A percentile compares a stretch with the other conserved stretches of the same genome.
Evolutionary conservation across 92 coral and sea anemone species (phyloP).

Genomic region (Micromussa lordhowensis): DNA sequence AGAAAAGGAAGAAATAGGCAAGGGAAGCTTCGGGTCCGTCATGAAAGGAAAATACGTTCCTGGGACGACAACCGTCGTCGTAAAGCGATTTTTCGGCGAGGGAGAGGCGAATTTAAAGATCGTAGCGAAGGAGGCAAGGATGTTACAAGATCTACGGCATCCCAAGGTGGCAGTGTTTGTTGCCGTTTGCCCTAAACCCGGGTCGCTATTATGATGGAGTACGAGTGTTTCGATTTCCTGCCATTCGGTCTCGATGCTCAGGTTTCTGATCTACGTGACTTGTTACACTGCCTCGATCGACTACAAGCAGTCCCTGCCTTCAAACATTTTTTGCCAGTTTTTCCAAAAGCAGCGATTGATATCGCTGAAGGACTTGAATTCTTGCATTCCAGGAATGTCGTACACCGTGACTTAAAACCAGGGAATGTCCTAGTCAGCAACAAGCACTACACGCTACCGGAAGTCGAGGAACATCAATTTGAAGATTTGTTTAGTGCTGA

Average conservation of each 20-base stretch:
- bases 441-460: conserved; percentile 37
- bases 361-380: conserved; percentile 44
- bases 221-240: no score
- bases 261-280: no score
- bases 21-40: conserved; percentile 34
- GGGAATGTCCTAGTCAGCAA: conserved; percentile 56
- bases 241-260: no score
- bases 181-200: no score
- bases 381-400: neutral
- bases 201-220: no score
- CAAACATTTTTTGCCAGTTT: conserved; percentile 29
- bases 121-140: conserved; percentile 39
- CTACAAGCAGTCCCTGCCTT: neutral
- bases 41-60: conserved; percentile 8
- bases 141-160: neutral
- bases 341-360: conserved; percentile 39
- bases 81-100: conserved; percentile 12
- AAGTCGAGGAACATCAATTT: neutral
- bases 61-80: neutral
- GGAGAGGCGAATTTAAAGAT: neutral
- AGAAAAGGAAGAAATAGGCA: conserved; percentile 1
- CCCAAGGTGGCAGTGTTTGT: no score
- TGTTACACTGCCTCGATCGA: no score
- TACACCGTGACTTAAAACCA: conserved; percentile 61
- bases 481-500: no score